Percentiles rank a stretch among this genome's conserved stretches.
phyloP scores from a whole-genome alignment of 2,888 invertebrate genomes.

The Temnothorax unifasciatus region DNA sequence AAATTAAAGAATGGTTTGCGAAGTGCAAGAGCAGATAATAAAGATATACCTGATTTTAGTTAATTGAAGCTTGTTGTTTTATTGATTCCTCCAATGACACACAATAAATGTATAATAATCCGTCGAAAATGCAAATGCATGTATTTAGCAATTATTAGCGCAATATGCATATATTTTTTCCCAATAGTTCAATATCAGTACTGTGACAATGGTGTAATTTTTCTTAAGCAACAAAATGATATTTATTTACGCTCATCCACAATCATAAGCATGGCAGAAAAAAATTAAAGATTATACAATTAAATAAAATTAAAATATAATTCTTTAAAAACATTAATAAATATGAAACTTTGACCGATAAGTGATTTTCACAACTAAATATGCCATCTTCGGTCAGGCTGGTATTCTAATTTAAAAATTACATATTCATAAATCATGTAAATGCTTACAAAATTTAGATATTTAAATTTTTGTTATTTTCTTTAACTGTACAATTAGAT shows the following conservation, averaged over 20 bases:
- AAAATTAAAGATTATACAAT: background rate
- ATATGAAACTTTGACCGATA: too few species aligned
- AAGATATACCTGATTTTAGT: slow-evolving; percentile 45
- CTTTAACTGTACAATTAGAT: background rate
- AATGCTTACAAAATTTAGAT: too few species aligned
- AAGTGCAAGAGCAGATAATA: slow-evolving; percentile 32
- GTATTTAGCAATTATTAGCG: too few species aligned
- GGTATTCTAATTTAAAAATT: too few species aligned
- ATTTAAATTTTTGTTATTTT: background rate
- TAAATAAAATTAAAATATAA: background rate
- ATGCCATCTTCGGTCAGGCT: too few species aligned
- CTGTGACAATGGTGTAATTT: background rate
- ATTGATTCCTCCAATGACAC: background rate
- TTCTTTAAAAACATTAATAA: background rate
- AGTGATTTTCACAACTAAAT: background rate
- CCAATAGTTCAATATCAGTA: background rate
- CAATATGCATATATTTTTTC: background rate
- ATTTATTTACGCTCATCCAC: background rate
- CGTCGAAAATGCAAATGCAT: background rate
- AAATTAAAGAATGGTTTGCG: slow-evolving; percentile 31
- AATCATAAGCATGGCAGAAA: background rate
- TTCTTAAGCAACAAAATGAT: background rate
- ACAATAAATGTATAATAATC: background rate
- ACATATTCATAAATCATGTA: too few species aligned
- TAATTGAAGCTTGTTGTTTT: slow-evolving; percentile 9